Evolutionary conservation across 2,888 invertebrate genomes (phyloP), one percentile per base, ranked within the genome.

Genomic region (Catocala sponsa): DNA sequence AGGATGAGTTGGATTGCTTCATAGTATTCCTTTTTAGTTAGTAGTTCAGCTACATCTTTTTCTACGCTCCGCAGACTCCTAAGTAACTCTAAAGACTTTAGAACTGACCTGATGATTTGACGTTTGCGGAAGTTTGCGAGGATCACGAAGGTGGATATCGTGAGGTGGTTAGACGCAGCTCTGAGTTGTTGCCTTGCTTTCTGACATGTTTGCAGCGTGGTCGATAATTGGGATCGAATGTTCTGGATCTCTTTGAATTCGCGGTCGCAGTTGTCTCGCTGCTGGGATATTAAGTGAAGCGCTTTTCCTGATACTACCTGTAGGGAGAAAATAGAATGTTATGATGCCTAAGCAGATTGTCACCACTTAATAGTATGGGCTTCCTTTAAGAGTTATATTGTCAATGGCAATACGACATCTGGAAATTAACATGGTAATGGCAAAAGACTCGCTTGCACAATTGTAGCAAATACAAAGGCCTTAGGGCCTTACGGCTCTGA

Each of bases 271-370:
- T 97, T 96, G 72, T 97, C 97, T 63, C 99, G 97, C 75, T 99
- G 98, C 83, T 99, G 98, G 5, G 99, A 95, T 79, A 99, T 99
- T 42, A 99, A 95, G 77, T 98, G 98, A 0, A 99, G 95, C 0
- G 99, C 98, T 91, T 98, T 98, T 77, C 98, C 98, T 0, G 99
- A 99, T 5, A 99, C 98, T 11, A 98, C 98, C 94, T 94, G 87
- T n/a, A 50, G 54, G 56, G 43, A 50, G 46, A 42, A 62, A 43
- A 2, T n/a, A 51, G 15, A n/a, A 35, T 2, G 41, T 51, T 50
- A 50, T 5, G 11, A 25, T 25, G 0, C 9, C 9, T 25, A 25
- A 25, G 25, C 25, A 25, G 25, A 25, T 25, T 25, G 25, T 25
- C 25, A 25, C 25, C 25, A 25, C 25, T 25, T 25, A 25, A 25